Percentiles rank a stretch among this genome's conserved stretches.
These are phyloP conservation scores for Platanista minor DNA, from an alignment of 2,113 vertebrate genomes.

Conservation along the genomic window DNA sequence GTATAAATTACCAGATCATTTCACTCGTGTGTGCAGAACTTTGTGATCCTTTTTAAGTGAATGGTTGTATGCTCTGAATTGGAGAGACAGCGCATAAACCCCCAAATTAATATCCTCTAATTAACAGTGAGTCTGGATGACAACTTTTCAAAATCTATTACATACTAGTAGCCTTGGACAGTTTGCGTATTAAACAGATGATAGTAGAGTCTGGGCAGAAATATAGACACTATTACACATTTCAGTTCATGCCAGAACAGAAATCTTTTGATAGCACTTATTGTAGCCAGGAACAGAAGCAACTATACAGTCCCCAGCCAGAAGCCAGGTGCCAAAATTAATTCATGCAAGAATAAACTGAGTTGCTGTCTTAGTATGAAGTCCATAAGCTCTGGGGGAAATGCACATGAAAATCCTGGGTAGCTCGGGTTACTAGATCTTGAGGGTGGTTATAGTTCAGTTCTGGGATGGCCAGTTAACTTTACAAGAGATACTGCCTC, in stretches of 20 bases:
- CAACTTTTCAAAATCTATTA: slow-evolving; percentile 70
- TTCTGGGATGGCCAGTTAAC: neutral
- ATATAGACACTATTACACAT: slow-evolving; percentile 56
- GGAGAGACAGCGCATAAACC: slow-evolving; percentile 50
- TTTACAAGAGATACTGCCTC: neutral
- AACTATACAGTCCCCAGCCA: slow-evolving; percentile 28
- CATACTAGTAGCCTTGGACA: slow-evolving; percentile 41
- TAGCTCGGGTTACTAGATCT: neutral
- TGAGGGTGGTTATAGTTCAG: neutral
- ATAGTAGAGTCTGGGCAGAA: slow-evolving; percentile 64
- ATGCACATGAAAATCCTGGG: neutral
- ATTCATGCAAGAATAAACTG: slow-evolving; percentile 39
- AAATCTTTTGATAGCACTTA: slow-evolving; percentile 62
- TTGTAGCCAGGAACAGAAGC: slow-evolving; percentile 68
- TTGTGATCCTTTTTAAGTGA: slow-evolving; percentile 12
- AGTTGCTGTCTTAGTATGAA: slow-evolving; percentile 19
- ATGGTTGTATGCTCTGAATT: slow-evolving; percentile 37
- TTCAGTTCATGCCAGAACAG: slow-evolving; percentile 60
- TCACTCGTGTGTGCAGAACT: slow-evolving; percentile 40
- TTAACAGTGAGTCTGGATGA: slow-evolving; percentile 65
- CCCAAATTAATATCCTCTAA: slow-evolving; percentile 67
- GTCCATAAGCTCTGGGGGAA: neutral
- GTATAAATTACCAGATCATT: slow-evolving; percentile 41
- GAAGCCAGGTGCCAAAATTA: slow-evolving; percentile 60
- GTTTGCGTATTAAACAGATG: slow-evolving; percentile 66